Base-by-base conservation (phyloP, 2,797 vertebrate genomes). In the Discoglossus pictus region DNA sequence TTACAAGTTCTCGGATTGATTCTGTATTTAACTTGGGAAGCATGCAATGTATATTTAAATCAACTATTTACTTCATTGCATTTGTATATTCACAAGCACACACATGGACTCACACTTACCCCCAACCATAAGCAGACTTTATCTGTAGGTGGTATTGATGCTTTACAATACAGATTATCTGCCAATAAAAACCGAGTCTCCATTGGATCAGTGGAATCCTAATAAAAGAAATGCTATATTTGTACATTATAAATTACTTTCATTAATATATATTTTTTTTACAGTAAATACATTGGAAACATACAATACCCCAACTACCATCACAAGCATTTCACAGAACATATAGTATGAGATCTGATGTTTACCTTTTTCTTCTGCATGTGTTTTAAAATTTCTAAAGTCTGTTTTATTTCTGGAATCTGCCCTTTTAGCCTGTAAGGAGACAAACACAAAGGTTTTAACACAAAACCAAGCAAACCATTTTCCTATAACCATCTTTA, bases 291-390 rank as follows among this genome's bases (percentile, higher is more conserved):
- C n/a, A n/a, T n/a, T n/a, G n/a, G n/a, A n/a, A n/a, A n/a, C n/a
- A n/a, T n/a, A n/a, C n/a, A n/a, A n/a, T n/a, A n/a, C n/a, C n/a
- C n/a, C n/a, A n/a, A n/a, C n/a, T n/a, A n/a, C n/a, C n/a, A n/a
- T n/a, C n/a, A n/a, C n/a, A n/a, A n/a, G n/a, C n/a, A n/a, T n/a
- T n/a, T n/a, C 2, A 25, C 4, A 21, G 12, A 80, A 24, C 64
- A 46, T 16, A 56, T 76, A 66, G 83, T 73, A 79, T 2, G 25
- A 48, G 25, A 25, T 16, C 48, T 46, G 8, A 9, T 17, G 73
- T 78, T 85, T 84, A 98, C 97, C 92, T 97, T 99, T 79, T 98
- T 98, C 91, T 97, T 98, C 88, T 98, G 96, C 96, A 98, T 98
- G 86, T 98, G 93, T 79, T 92, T 94, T 69, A 99, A 91, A 84